Conservation (phyloP, 2,888 invertebrate genomes). For the Heliconius erato region DNA sequence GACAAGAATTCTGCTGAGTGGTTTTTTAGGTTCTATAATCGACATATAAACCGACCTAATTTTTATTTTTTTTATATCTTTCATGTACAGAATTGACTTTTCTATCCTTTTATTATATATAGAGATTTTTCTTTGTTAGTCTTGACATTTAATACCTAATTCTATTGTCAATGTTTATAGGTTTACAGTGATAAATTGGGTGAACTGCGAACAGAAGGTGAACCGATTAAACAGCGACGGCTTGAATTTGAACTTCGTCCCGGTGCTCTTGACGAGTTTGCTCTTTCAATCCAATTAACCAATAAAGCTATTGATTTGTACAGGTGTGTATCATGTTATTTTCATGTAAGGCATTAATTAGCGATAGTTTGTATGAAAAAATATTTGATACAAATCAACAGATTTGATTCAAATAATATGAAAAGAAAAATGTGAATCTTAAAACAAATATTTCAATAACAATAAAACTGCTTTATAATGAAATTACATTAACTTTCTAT, state of each 20-base stretch:
- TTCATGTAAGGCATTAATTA: not conserved
- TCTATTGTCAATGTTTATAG: conserved; percentile 58
- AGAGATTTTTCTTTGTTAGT: not conserved
- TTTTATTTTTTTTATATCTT: too few relatives aligned
- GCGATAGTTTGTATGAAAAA: not conserved
- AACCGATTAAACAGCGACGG: conserved; percentile 94
- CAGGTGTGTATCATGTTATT: conserved; percentile 70
- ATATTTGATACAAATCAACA: not conserved
- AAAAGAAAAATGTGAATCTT: not conserved
- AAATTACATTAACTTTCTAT: not conserved
- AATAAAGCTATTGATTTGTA: conserved; percentile 92
- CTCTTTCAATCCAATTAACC: conserved; percentile 91
- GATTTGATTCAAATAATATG: not conserved
- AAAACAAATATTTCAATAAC: not conserved
- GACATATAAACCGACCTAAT: too few relatives aligned
- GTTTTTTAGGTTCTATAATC: too few relatives aligned
- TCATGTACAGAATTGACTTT: too few relatives aligned
- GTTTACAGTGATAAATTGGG: conserved; percentile 88
- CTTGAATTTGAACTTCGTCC: conserved; percentile 93
- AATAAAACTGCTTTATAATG: not conserved
- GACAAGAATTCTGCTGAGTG: too few relatives aligned
- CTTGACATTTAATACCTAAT: not conserved
- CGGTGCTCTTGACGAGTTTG: conserved; percentile 92
- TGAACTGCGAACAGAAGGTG: conserved; percentile 91
- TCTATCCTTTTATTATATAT: too few relatives aligned